Evolutionary conservation across 2,113 vertebrate genomes (phyloP), one percentile per base, ranked within the genome.

Genomic region (Cygnus buccinator): DNA sequence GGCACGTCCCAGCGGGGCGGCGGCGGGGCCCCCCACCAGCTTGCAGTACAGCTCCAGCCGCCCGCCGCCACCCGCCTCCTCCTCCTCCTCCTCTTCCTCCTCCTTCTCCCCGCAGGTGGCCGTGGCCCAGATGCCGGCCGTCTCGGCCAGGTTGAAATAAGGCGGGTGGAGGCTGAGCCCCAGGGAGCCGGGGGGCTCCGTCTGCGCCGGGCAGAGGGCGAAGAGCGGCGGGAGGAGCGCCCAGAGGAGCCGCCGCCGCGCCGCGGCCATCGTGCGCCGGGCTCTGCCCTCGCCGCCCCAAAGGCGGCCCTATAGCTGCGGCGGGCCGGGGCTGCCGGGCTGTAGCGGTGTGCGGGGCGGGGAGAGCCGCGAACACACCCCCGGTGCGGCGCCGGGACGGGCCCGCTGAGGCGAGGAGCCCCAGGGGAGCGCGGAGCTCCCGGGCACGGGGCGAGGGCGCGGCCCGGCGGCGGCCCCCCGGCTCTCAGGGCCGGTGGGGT

Each of bases 41-140:
- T 99, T 99, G 97, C 99, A 99, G 97, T 98, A 99, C 50, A 99
- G 98, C 92, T 99, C 98, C 12, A 90, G 79, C 67, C 91, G 87
- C 35, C 95, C 97, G n/a, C 52, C 67, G 62, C 97, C 68, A 44
- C 44, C 17, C 46, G 20, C 46, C 46, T 21, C 46, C 46, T 48
- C 46, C 20, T 48, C 46, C 46, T 48, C 46, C 5, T 48, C 46
- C 20, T 48, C 46, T 22, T 48, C 46, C 46, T 48, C 20, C 41
- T 97, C 98, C 84, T 98, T 98, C 97, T 99, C 97, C 2, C 99
- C 99, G 97, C 99, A 99, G 94, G 99, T 99, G 92, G 99, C 99
- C 3, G 98, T 98, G 13, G 99, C 98, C 84, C 98, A 97, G 89
- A 99, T 98, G 54, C 59, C 65, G 20, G 99, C 97, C 3, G 97